A percentile compares a stretch with the other conserved stretches of the same genome.
Conservation (phyloP, 2,888 invertebrate genomes). For the Caenorhabditis angaria region DNA sequence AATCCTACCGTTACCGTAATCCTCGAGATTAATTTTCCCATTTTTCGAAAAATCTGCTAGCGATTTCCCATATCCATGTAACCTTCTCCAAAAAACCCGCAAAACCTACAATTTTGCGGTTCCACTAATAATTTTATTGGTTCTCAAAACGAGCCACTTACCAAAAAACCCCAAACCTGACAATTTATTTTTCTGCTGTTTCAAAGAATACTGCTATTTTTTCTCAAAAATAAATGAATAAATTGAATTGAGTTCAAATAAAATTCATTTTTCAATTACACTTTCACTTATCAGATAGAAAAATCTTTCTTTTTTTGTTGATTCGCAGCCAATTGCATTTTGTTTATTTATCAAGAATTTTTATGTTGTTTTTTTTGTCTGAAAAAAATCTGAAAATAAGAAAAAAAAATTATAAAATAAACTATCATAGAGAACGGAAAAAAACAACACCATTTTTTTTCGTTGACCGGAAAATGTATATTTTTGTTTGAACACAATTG, state of each 20-base stretch:
- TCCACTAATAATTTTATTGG: neutral
- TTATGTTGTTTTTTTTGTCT: neutral
- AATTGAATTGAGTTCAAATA: too few species aligned
- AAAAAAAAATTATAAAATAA: neutral
- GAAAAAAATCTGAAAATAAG: neutral
- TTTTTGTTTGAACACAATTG: too few species aligned
- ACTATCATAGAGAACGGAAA: neutral
- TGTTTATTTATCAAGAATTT: neutral
- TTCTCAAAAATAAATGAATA: too few species aligned
- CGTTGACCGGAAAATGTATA: slow-evolving; percentile 1
- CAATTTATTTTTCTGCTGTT: neutral
- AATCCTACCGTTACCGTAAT: too few species aligned
- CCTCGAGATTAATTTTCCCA: too few species aligned
- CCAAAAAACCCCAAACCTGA: too few species aligned
- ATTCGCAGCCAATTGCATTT: neutral
- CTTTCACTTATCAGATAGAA: neutral
- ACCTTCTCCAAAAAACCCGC: too few species aligned
- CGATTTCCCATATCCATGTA: too few species aligned
- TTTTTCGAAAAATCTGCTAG: too few species aligned
- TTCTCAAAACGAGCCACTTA: slow-evolving; percentile 1
- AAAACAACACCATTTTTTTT: neutral
- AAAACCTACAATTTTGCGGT: neutral
- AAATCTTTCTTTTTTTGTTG: neutral
- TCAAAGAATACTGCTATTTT: too few species aligned
- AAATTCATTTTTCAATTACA: slow-evolving; percentile 4